Conservation (phyloP, 2,113 vertebrate genomes). For the Zosterops hypoxanthus region DNA sequence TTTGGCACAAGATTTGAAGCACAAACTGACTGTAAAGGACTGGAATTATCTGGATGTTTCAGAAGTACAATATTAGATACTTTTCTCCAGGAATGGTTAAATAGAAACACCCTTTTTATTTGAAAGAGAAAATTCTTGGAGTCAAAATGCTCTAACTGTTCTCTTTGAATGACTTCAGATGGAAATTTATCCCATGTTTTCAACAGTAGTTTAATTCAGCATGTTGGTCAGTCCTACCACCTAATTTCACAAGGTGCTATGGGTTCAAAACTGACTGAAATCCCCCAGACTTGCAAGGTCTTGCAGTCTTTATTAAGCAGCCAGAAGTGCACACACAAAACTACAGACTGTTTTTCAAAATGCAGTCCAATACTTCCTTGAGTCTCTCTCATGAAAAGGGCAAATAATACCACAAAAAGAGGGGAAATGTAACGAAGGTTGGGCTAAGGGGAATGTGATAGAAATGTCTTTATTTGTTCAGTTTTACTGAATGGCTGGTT, state of each 20-base stretch:
- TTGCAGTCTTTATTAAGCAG: not conserved
- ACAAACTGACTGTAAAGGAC: slow-evolving; percentile 31
- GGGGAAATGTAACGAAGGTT: not conserved
- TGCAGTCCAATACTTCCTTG: not conserved
- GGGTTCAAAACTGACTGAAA: not conserved
- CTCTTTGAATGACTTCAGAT: not conserved
- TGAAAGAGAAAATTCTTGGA: not conserved
- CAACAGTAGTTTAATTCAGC: not conserved
- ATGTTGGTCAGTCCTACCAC: not conserved
- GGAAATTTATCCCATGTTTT: not conserved
- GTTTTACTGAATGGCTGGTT: not conserved
- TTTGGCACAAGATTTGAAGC: slow-evolving; percentile 49
- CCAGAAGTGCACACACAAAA: not conserved
- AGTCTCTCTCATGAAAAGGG: not conserved
- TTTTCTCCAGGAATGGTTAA: slow-evolving; percentile 21
- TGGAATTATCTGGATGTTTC: slow-evolving; percentile 38
- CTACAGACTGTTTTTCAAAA: not conserved
- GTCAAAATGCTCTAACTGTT: not conserved
- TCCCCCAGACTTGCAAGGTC: not conserved
- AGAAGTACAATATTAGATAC: not conserved
- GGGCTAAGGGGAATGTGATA: not conserved
- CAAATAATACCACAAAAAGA: not conserved
- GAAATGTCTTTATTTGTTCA: not conserved
- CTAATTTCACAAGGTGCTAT: not conserved
- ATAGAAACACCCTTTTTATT: not conserved